Evolutionary conservation across 2,797 vertebrate genomes (phyloP).

Genomic region (Myotis findleyi): DNA sequence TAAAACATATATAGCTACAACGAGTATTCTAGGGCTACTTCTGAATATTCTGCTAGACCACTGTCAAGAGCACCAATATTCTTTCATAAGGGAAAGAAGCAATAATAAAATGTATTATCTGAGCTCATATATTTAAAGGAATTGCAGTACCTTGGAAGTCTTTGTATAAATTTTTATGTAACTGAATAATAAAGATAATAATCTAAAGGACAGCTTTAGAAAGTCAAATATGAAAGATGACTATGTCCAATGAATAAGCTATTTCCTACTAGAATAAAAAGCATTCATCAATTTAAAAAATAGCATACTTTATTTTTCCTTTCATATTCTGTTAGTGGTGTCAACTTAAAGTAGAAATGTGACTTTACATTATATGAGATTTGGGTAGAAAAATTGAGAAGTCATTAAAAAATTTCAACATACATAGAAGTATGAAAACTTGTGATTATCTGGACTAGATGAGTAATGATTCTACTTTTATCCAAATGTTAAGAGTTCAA

Average conservation of each 20-base stretch:
- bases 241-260: slow-evolving; percentile 41
- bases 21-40: background rate
- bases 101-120: background rate
- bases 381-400: background rate
- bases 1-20: background rate
- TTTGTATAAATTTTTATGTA: slow-evolving; percentile 64
- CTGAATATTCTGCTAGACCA: background rate
- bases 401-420: background rate
- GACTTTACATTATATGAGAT: background rate
- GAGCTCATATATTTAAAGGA: slow-evolving; percentile 38
- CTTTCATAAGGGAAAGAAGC: background rate
- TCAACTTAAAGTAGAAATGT: background rate
- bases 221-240: slow-evolving; percentile 58
- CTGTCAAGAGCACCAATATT: background rate
- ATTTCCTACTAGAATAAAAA: slow-evolving; percentile 51
- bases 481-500: background rate
- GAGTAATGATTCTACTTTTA: background rate
- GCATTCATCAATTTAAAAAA: slow-evolving; percentile 54
- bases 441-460: background rate
- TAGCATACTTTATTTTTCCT: background rate
- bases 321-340: background rate
- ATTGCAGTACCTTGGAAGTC: background rate
- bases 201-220: slow-evolving; percentile 60
- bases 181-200: slow-evolving; percentile 55
- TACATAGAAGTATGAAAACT: background rate